A percentile compares a stretch with the other conserved stretches of the same genome.
phyloP scores from a whole-genome alignment of 1,140 invertebrate species.

The Aphelinus atriplicis region DNA sequence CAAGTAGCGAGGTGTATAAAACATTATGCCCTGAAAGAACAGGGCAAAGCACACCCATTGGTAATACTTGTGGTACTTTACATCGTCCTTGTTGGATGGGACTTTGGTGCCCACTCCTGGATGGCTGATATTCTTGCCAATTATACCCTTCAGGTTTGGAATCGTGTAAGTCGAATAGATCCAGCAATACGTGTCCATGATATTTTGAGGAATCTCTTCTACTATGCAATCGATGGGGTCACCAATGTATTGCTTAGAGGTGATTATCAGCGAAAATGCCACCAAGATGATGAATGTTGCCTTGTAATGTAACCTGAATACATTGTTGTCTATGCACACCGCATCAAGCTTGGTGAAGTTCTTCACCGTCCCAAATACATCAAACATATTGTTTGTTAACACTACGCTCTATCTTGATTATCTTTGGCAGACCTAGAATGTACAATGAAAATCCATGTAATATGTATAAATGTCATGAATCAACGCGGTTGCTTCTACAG shows the following conservation, averaged over 20 bases:
- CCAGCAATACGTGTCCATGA: slow-evolving; percentile 97
- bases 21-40: slow-evolving; percentile 92
- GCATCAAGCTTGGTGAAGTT: slow-evolving; percentile 89
- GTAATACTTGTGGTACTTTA: slow-evolving; percentile 95
- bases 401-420: too few species aligned
- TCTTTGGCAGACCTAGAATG: too few species aligned
- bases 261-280: slow-evolving; percentile 90
- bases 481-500: too few species aligned
- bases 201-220: slow-evolving; percentile 83
- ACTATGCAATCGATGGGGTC: slow-evolving; percentile 95
- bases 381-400: slow-evolving; percentile 78
- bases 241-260: slow-evolving; percentile 93
- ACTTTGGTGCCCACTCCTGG: slow-evolving; percentile 79
- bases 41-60: slow-evolving; percentile 96
- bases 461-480: too few species aligned
- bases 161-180: slow-evolving; percentile 94
- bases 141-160: slow-evolving; percentile 75
- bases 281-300: slow-evolving; percentile 91
- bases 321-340: slow-evolving; percentile 94
- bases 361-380: slow-evolving; percentile 92
- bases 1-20: slow-evolving; percentile 90
- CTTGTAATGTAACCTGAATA: slow-evolving; percentile 94
- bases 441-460: too few species aligned
- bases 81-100: slow-evolving; percentile 75
- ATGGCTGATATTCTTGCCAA: slow-evolving; percentile 79